phyloP scores from a whole-genome alignment of 2,113 vertebrate species.

The Bombycilla garrulus region DNA sequence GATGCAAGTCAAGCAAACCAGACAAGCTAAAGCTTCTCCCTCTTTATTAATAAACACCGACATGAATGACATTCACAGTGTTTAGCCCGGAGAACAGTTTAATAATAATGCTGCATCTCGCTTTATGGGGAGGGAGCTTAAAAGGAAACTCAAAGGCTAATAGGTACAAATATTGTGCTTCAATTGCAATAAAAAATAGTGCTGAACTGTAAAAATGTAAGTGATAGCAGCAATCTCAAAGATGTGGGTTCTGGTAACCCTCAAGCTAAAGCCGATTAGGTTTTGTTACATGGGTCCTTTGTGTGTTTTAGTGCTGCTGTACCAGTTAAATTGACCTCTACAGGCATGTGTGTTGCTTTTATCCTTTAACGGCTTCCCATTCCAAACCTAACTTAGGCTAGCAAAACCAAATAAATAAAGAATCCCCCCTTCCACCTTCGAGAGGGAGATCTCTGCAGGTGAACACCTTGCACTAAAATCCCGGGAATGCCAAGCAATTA shows the following conservation, averaged over 20 bases:
- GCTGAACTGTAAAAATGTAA: constrained; percentile 56
- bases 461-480: neutral
- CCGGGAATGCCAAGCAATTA: neutral
- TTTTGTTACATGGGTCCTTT: constrained; percentile 66
- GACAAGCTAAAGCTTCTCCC: constrained; percentile 37
- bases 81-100: constrained; percentile 62
- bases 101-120: constrained; percentile 48
- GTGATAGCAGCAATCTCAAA: constrained; percentile 40
- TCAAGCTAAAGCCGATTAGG: constrained; percentile 69
- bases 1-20: constrained; percentile 54
- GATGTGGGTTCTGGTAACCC: constrained; percentile 68
- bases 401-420: neutral
- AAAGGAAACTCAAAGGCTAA: constrained; percentile 68
- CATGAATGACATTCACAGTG: constrained; percentile 35
- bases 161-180: constrained; percentile 67
- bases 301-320: constrained; percentile 65
- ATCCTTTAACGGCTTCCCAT: constrained; percentile 58
- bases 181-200: constrained; percentile 67
- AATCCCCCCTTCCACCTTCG: neutral
- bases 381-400: constrained; percentile 46
- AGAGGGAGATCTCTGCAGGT: neutral
- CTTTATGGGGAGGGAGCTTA: constrained; percentile 54
- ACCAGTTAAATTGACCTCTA: constrained; percentile 72
- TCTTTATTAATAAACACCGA: constrained; percentile 44
- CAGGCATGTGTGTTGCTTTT: constrained; percentile 50